These are phyloP conservation scores for Nyctibius bracteatus DNA, from an alignment of 2,113 vertebrate genomes.

Conservation along the genomic window DNA sequence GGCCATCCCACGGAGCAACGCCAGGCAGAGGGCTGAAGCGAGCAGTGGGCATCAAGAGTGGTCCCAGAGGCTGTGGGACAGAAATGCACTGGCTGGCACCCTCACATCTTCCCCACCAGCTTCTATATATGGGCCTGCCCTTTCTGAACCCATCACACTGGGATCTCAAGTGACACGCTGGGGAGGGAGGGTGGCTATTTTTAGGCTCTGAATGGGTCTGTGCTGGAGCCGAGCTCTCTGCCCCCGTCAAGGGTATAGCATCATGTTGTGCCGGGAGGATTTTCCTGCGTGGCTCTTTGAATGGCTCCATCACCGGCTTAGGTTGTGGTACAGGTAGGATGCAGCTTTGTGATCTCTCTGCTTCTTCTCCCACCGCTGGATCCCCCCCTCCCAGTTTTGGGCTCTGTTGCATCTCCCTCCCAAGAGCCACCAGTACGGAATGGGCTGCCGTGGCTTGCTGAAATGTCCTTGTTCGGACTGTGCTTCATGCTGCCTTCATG, in stretches of 20 bases:
- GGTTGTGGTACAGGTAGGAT: constrained; percentile 38
- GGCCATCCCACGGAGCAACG: accelerated
- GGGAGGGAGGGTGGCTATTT: constrained; percentile 47
- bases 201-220: constrained; percentile 43
- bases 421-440: accelerated
- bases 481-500: neutral
- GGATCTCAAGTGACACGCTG: constrained; percentile 7
- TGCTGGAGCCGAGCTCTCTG: constrained; percentile 4
- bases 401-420: neutral
- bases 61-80: neutral
- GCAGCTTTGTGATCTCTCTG: neutral
- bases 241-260: neutral
- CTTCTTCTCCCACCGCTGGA: neutral
- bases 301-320: neutral
- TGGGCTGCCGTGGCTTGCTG: neutral
- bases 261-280: constrained; percentile 17
- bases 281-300: neutral
- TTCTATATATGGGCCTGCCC: constrained; percentile 57
- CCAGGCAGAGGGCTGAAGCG: neutral
- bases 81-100: neutral
- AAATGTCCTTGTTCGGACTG: too few species aligned
- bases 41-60: neutral
- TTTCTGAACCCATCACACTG: neutral
- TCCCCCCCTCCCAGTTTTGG: neutral
- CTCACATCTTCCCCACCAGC: neutral